Evolutionary conservation across 2,113 vertebrate genomes (phyloP).

Genomic region (Marcusenius ussheri): DNA sequence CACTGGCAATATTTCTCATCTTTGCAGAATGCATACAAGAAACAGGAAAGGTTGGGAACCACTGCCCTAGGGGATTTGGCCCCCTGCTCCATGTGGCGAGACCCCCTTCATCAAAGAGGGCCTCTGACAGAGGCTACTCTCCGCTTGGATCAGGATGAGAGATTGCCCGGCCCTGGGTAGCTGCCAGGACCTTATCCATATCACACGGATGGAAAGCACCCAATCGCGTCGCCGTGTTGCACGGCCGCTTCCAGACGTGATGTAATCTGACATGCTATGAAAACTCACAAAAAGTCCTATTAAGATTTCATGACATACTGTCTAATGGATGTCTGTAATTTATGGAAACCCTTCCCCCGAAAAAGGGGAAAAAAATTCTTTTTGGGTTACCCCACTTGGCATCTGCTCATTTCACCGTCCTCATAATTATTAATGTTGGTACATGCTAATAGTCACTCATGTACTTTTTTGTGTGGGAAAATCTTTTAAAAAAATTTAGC

Average conservation of each 20-base stretch:
- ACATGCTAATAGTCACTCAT: conserved; percentile 34
- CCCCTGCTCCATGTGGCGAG: not conserved
- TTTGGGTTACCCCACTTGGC: conserved; percentile 21
- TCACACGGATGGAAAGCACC: conserved; percentile 46
- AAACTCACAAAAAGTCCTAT: conserved; percentile 18
- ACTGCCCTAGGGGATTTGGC: not conserved
- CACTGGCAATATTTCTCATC: not conserved
- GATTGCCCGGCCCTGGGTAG: conserved; percentile 23
- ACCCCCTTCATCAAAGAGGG: conserved; percentile 28
- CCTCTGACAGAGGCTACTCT: conserved; percentile 11
- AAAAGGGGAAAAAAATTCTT: not conserved
- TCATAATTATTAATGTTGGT: conserved; percentile 36
- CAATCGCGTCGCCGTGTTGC: conserved; percentile 26
- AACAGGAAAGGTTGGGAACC: not conserved
- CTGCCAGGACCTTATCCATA: conserved; percentile 55
- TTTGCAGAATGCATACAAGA: not conserved
- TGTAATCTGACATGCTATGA: conserved; percentile 11
- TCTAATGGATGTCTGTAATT: conserved; percentile 11
- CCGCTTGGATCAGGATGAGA: conserved; percentile 55
- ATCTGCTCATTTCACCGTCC: conserved; percentile 14
- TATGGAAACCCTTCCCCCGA: not conserved
- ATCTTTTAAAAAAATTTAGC: conserved; percentile 19
- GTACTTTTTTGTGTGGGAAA: conserved; percentile 29
- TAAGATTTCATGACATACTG: conserved; percentile 8
- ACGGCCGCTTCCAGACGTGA: not conserved